Evolutionary conservation across 1,140 invertebrate species (phyloP), one percentile per base, ranked within the genome.

Genomic region (Vanessa tameamea): DNA sequence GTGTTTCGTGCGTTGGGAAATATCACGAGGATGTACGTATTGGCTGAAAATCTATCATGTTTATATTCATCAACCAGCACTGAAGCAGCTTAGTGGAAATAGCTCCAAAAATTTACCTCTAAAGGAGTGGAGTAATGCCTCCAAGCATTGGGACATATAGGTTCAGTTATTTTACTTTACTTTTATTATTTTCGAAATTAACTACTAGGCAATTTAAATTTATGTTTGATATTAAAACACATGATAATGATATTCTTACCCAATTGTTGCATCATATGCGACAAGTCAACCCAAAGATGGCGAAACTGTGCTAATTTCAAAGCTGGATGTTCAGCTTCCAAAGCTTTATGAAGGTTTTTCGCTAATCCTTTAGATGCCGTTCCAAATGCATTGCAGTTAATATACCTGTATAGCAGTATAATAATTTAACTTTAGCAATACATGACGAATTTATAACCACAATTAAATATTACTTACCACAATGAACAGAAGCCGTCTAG

Each of bases 201-300:
- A 43, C 1, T 5, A 43, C 37, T 43, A 43, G 7, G 6, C 9
- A 43, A n/a, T 51, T 55, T 55, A 55, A 20, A 20, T 55, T 16
- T 55, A 55, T 55, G 9, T 3, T 15, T 57, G 26, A 59, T 31
- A 20, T 20, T 37, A 13, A 59, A 37, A 31, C 23, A 8, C 14
- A 12, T 31, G 8, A 37, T 20, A 20, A 20, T 20, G 6, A 31
- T 4, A 31, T 50, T 13, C 20, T 69, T 82, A 93, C 94, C 95
- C 61, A 96, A 83, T 79, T 96, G 95, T 83, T 96, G 95, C 95
- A 95, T 96, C 95, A 95, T 95, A 81, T 96, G 95, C 15, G 95
- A 95, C 12, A 96, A 83, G 82, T 96, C 95, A 1, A 95, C 95
- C 95, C 95, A 96, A 50, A 96, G 83, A 83, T 95, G 94, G 12